phyloP scores from a whole-genome alignment of 2,888 invertebrate genomes.

The Callyntrura guangdongensis region DNA sequence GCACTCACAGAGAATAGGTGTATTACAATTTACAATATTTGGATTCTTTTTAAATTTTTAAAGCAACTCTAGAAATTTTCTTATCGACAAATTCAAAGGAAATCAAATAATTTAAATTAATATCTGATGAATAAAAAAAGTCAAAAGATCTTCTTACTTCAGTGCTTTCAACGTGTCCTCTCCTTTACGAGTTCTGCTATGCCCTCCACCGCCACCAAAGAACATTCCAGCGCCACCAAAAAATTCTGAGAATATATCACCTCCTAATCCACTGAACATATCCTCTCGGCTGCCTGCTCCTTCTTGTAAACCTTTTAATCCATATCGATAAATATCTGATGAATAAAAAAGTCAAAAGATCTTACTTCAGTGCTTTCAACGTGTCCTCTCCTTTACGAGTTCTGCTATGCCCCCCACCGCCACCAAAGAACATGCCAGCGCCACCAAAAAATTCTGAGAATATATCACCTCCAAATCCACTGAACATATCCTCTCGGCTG shows the following conservation, averaged over 20 bases:
- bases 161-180: conserved; percentile 94
- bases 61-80: not conserved
- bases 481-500: conserved; percentile 87
- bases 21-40: too few species aligned
- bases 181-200: conserved; percentile 89
- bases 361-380: conserved; percentile 91
- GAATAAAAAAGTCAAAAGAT: not conserved
- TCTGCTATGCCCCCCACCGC: conserved; percentile 87
- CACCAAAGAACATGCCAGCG: conserved; percentile 85
- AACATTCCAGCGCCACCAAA: conserved; percentile 88
- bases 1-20: too few species aligned
- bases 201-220: conserved; percentile 87
- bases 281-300: conserved; percentile 89
- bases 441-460: conserved; percentile 90
- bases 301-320: conserved; percentile 95
- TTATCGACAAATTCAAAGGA: not conserved
- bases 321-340: conserved; percentile 91
- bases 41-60: not conserved
- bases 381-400: conserved; percentile 92
- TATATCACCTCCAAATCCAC: conserved; percentile 87
- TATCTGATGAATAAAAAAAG: too few species aligned
- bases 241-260: conserved; percentile 90
- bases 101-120: too few species aligned
- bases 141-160: conserved; percentile 87
- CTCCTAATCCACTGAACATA: conserved; percentile 81